These are phyloP conservation scores for Cryptosula pallasiana DNA, from an alignment of 2,888 invertebrate species.

Conservation along the genomic window DNA sequence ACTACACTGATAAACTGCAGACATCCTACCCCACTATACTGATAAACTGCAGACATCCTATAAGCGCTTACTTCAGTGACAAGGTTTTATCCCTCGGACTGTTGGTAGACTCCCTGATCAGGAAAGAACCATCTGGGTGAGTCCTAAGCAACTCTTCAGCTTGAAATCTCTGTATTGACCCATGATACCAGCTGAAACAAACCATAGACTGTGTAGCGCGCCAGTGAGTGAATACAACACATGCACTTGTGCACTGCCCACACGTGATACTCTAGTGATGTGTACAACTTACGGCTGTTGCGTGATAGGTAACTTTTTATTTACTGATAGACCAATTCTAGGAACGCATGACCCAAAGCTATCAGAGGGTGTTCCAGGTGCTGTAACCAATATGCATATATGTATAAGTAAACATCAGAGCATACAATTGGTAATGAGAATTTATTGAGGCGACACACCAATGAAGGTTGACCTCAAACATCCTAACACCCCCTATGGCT, in stretches of 20 bases:
- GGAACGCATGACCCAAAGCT: background rate
- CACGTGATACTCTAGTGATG: background rate
- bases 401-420: too few relatives aligned
- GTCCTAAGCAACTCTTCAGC: slow-evolving; percentile 13
- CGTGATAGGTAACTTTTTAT: background rate
- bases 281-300: slow-evolving; percentile 5
- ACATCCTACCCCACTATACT: too few relatives aligned
- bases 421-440: too few relatives aligned
- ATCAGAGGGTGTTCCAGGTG: background rate
- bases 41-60: too few relatives aligned
- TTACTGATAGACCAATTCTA: background rate
- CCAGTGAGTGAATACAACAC: background rate
- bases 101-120: slow-evolving; percentile 4
- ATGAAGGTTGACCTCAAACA: too few relatives aligned
- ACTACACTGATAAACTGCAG: too few relatives aligned
- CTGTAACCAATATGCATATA: too few relatives aligned
- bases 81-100: background rate
- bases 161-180: slow-evolving; percentile 9
- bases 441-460: too few relatives aligned
- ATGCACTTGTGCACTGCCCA: too few relatives aligned
- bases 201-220: background rate
- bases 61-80: slow-evolving; percentile 14
- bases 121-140: slow-evolving; percentile 18
- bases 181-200: slow-evolving; percentile 13
- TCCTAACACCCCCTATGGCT: too few relatives aligned